Conservation (phyloP, 1,140 invertebrate species). For the Drosophila pseudoobscura region DNA sequence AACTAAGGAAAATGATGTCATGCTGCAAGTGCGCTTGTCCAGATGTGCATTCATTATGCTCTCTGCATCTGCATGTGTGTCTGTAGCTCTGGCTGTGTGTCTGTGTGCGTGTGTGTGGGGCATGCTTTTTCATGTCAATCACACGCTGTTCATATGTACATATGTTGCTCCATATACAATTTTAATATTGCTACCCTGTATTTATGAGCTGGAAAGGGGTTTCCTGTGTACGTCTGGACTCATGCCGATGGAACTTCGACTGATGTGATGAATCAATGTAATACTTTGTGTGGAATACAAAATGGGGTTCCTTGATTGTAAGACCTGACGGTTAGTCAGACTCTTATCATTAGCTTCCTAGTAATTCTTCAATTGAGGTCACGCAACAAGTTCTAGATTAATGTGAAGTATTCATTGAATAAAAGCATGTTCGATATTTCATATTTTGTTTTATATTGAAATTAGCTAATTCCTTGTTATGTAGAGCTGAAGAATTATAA, state of each 20-base stretch:
- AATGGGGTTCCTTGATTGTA: slow-evolving; percentile 12
- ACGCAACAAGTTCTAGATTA: no score
- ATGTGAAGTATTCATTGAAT: no score
- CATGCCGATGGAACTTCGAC: slow-evolving; percentile 9
- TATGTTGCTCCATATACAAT: slow-evolving; percentile 58
- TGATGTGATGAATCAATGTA: slow-evolving; percentile 16
- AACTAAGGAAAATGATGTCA: slow-evolving; percentile 69
- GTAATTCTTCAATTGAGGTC: no score
- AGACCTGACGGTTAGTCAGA: no score
- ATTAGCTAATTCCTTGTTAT: no score
- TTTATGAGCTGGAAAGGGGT: not conserved
- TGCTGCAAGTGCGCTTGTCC: slow-evolving; percentile 77
- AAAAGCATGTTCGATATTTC: no score
- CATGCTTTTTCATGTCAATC: slow-evolving; percentile 74
- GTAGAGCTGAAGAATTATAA: no score
- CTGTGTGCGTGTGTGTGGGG: slow-evolving; percentile 13
- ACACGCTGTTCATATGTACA: slow-evolving; percentile 68
- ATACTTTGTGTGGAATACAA: slow-evolving; percentile 20
- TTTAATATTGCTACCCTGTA: slow-evolving; percentile 54
- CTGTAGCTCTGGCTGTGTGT: not conserved
- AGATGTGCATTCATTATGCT: slow-evolving; percentile 80
- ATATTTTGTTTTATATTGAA: no score
- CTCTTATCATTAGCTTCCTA: no score
- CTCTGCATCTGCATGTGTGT: slow-evolving; percentile 4
- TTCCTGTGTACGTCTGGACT: not conserved